phyloP scores from a whole-genome alignment of 2,888 invertebrate species.

The Cactoblastis cactorum region DNA sequence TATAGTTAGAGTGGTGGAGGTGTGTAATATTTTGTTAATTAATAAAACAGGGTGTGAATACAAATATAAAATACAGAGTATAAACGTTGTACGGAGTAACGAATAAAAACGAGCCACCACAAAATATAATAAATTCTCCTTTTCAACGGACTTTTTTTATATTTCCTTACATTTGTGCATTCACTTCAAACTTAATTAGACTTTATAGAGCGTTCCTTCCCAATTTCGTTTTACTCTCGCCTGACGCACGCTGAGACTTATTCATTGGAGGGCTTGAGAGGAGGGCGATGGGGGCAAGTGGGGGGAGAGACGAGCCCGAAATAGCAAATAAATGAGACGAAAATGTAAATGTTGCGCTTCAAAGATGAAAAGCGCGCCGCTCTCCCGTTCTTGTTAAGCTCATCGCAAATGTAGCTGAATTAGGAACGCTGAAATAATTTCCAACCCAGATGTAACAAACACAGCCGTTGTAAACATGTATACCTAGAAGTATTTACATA shows the following conservation, averaged over 20 bases:
- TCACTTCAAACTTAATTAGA: slow-evolving; percentile 78
- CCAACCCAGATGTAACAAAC: slow-evolving; percentile 65
- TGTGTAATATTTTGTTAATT: slow-evolving; percentile 4
- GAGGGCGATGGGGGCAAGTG: slow-evolving; percentile 32
- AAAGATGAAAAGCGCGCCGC: slow-evolving; percentile 77
- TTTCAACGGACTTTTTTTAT: slow-evolving; percentile 58
- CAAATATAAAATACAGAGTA: slow-evolving; percentile 11
- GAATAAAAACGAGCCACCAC: slow-evolving; percentile 27
- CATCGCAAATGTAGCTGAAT: slow-evolving; percentile 78
- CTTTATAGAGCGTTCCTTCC: slow-evolving; percentile 78
- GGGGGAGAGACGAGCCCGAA: slow-evolving; percentile 63
- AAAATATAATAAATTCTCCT: slow-evolving; percentile 56
- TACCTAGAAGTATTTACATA: slow-evolving; percentile 24
- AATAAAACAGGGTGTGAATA: slow-evolving; percentile 1
- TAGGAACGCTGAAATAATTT: slow-evolving; percentile 74
- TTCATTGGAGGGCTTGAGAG: slow-evolving; percentile 63
- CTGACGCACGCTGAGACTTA: slow-evolving; percentile 74
- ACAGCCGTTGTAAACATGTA: slow-evolving; percentile 30
- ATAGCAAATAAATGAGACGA: slow-evolving; percentile 80
- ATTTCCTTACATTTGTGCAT: slow-evolving; percentile 73
- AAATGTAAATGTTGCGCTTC: slow-evolving; percentile 80
- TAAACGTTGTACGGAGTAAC: background rate
- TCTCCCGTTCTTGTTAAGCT: slow-evolving; percentile 73
- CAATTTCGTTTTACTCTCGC: slow-evolving; percentile 73
- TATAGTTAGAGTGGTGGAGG: background rate